Conservation (phyloP, 2,113 vertebrate species). For the Zosterops hypoxanthus region DNA sequence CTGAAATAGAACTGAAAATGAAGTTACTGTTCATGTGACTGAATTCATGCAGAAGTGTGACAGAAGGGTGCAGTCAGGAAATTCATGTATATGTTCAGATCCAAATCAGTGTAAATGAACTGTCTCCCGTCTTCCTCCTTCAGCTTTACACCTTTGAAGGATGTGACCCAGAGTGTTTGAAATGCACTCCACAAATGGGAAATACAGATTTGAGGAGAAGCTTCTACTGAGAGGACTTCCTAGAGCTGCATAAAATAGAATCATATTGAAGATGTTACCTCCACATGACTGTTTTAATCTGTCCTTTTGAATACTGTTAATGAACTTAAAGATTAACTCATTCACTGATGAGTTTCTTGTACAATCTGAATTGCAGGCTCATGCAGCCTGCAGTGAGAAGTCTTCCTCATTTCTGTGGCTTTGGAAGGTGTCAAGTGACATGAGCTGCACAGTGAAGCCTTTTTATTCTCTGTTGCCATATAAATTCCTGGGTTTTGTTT, state of each 20-base stretch:
- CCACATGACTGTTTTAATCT: neutral
- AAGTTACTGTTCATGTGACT: neutral
- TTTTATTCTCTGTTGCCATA: neutral
- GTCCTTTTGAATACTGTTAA: neutral
- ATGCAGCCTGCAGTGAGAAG: neutral
- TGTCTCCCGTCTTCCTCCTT: neutral
- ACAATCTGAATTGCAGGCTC: neutral
- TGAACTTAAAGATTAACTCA: neutral
- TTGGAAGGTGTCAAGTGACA: neutral
- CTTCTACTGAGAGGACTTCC: neutral
- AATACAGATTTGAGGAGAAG: neutral
- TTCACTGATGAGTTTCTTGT: neutral
- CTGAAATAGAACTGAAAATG: conserved; percentile 11
- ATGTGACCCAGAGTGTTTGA: neutral
- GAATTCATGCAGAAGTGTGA: neutral
- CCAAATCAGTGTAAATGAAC: neutral
- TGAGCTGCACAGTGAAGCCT: neutral
- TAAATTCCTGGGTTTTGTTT: neutral
- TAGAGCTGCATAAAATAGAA: neutral
- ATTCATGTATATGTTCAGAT: neutral
- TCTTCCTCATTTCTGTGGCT: neutral
- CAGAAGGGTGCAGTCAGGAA: neutral
- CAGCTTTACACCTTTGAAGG: neutral
- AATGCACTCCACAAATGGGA: conserved; percentile 11
- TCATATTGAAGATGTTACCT: neutral